These are phyloP conservation scores for Sebastes taczanowskii DNA, from an alignment of 2,797 vertebrate species.

Conservation along the genomic window DNA sequence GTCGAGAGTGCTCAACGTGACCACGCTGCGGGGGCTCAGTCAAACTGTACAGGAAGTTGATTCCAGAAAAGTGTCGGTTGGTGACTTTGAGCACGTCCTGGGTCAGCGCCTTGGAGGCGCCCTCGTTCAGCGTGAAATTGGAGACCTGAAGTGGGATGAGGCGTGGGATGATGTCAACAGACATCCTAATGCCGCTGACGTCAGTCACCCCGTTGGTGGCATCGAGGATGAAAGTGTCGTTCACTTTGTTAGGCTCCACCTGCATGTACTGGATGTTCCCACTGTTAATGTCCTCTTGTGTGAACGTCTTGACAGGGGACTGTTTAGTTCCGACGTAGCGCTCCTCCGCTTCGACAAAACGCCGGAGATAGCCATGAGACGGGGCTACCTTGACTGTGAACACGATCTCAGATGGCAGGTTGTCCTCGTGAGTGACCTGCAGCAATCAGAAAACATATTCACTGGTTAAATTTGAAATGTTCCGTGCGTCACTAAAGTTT, in stretches of 20 bases:
- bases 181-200: constrained; percentile 80
- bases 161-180: constrained; percentile 86
- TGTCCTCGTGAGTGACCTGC: constrained; percentile 89
- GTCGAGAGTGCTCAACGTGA: constrained; percentile 84
- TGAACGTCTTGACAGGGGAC: constrained; percentile 84
- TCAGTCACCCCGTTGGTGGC: constrained; percentile 85
- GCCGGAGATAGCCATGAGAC: constrained; percentile 83
- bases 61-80: constrained; percentile 85
- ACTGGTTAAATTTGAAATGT: constrained; percentile 50
- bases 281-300: constrained; percentile 85
- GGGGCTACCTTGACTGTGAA: constrained; percentile 85
- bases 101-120: constrained; percentile 83
- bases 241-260: constrained; percentile 71
- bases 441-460: constrained; percentile 58
- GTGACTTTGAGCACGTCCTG: constrained; percentile 85
- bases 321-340: constrained; percentile 72
- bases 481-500: constrained; percentile 26
- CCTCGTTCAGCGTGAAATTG: constrained; percentile 90
- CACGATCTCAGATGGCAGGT: constrained; percentile 86
- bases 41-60: constrained; percentile 88
- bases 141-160: constrained; percentile 86
- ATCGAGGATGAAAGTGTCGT: constrained; percentile 84
- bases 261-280: constrained; percentile 90
- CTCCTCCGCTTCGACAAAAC: constrained; percentile 77
- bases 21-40: constrained; percentile 84